Conservation (phyloP, 1,140 invertebrate genomes). For the Micrasema longulum region DNA sequence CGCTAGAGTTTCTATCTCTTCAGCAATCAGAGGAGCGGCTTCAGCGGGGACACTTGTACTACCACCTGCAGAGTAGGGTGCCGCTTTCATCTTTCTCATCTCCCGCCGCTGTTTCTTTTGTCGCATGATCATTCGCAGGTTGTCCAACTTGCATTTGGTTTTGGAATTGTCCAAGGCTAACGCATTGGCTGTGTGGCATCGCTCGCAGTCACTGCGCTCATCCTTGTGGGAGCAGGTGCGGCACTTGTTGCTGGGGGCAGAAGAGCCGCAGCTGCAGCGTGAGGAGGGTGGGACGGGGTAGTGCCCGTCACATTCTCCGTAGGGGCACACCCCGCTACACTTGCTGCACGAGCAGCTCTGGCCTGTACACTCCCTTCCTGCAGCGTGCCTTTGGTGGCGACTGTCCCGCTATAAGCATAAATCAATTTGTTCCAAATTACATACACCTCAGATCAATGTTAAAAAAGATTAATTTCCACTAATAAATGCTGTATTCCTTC, state of each 20-base stretch:
- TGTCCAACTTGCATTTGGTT: slow-evolving; percentile 87
- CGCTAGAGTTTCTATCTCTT: slow-evolving; percentile 65
- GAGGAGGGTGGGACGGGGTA: slow-evolving; percentile 43
- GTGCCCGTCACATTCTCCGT: slow-evolving; percentile 62
- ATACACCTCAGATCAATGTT: no score
- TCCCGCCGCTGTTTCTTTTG: slow-evolving; percentile 84
- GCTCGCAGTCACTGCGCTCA: slow-evolving; percentile 56
- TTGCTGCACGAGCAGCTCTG: slow-evolving; percentile 56
- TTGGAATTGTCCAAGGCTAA: slow-evolving; percentile 79
- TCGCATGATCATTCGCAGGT: slow-evolving; percentile 88
- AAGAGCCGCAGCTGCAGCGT: slow-evolving; percentile 3
- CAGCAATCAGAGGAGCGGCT: slow-evolving; percentile 56
- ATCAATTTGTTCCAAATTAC: no score
- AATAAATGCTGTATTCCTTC: no score
- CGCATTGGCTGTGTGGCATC: slow-evolving; percentile 64
- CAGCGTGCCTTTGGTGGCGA: slow-evolving; percentile 27
- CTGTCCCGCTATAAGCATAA: slow-evolving; percentile 42
- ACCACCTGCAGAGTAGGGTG: slow-evolving; percentile 75
- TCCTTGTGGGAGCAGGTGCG: slow-evolving; percentile 56
- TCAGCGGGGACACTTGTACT: slow-evolving; percentile 59
- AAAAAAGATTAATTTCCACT: no score
- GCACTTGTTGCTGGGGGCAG: slow-evolving; percentile 56
- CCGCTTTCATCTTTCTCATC: slow-evolving; percentile 79
- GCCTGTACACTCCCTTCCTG: slow-evolving; percentile 21
- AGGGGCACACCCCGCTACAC: slow-evolving; percentile 58